These are phyloP conservation scores for Lasioglossum marginatum DNA, from an alignment of 2,888 invertebrate species.

Conservation along the genomic window DNA sequence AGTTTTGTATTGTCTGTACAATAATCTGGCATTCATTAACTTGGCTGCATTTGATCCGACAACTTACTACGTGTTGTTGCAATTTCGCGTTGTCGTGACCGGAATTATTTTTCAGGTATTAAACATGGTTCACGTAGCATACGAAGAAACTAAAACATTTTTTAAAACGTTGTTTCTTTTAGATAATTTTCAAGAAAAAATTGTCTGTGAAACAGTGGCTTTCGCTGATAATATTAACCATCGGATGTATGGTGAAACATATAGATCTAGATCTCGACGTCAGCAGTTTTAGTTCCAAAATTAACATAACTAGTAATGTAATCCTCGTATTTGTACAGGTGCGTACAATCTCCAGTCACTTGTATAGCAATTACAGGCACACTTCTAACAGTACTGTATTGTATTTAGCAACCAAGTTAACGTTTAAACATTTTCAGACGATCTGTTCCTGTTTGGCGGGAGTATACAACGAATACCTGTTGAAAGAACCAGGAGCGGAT, in stretches of 20 bases:
- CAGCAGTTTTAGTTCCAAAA: slow-evolving; percentile 67
- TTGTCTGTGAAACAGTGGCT: slow-evolving; percentile 94
- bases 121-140: neutral
- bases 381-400: neutral
- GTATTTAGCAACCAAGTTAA: slow-evolving; percentile 1
- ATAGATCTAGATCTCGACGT: slow-evolving; percentile 87
- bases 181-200: slow-evolving; percentile 94
- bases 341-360: slow-evolving; percentile 37
- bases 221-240: slow-evolving; percentile 93
- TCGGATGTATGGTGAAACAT: slow-evolving; percentile 97
- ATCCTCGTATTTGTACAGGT: slow-evolving; percentile 85
- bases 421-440: slow-evolving; percentile 86
- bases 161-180: slow-evolving; percentile 77
- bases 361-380: neutral
- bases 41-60: slow-evolving; percentile 97
- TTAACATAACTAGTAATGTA: slow-evolving; percentile 79
- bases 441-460: slow-evolving; percentile 97
- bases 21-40: slow-evolving; percentile 96
- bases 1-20: slow-evolving; percentile 96
- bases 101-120: slow-evolving; percentile 95
- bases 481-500: slow-evolving; percentile 93
- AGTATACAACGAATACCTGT: slow-evolving; percentile 97
- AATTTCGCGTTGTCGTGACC: slow-evolving; percentile 96
- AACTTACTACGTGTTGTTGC: slow-evolving; percentile 95
- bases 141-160: neutral